Conservation (phyloP, 1,140 invertebrate species). For the Chironomus tepperi region DNA sequence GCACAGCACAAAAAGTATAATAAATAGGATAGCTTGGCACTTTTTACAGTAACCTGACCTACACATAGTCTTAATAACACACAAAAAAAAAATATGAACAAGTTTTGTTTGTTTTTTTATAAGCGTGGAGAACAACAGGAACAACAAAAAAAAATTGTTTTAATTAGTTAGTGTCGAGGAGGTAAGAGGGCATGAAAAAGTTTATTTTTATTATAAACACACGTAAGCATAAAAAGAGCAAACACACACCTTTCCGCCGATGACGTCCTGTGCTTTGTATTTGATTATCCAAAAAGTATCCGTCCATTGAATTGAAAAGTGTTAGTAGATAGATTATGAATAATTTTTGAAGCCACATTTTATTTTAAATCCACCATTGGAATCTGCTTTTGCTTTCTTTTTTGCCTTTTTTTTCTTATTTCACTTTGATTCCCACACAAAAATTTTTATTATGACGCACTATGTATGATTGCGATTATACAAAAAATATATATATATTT, state of each 20-base stretch:
- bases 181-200: too few relatives aligned
- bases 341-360: conserved; percentile 22
- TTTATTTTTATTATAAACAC: too few relatives aligned
- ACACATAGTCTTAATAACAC: background rate
- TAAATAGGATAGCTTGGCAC: background rate
- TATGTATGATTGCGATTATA: too few relatives aligned
- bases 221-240: too few relatives aligned
- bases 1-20: background rate
- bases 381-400: background rate
- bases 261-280: conserved; percentile 19
- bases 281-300: conserved; percentile 23
- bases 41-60: background rate
- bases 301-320: conserved; percentile 20
- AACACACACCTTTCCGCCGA: conserved; percentile 4
- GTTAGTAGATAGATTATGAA: conserved; percentile 21
- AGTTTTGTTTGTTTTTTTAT: background rate
- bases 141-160: background rate
- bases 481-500: too few relatives aligned
- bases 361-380: background rate
- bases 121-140: background rate
- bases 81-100: background rate
- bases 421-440: too few relatives aligned
- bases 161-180: background rate
- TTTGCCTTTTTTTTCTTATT: background rate
- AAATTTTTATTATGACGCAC: too few relatives aligned